Base-by-base conservation (phyloP, 2,888 invertebrate species). In the Microctonus hyperodae region DNA sequence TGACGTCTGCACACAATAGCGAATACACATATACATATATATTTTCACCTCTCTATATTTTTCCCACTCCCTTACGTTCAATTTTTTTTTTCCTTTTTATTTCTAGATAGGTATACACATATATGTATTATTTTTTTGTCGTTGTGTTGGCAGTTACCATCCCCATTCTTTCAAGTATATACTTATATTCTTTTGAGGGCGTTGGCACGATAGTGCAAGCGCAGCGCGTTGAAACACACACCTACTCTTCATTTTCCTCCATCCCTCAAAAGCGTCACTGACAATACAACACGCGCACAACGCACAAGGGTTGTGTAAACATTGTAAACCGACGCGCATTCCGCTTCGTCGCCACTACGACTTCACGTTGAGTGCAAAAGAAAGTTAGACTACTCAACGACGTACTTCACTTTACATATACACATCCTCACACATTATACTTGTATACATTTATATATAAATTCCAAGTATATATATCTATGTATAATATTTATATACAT, bases 261-360 rank as follows among this genome's bases (percentile, higher is more conserved):
- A 44, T 44, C 44, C 16, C 44, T 44, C 16, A 44, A 44, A 44
- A 44, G 16, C 16, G 3, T 20, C 16, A 16, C 16, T 72, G 65
- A 69, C 69, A 72, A 69, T 69, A 44, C 44, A 37, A 37, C 37
- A 5, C n/a, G 37, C 37, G 13, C 37, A 68, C 66, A 64, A 65
- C 70, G 35, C 48, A 58, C 65, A 48, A 64, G 70, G 69, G 69
- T 68, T 62, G 67, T 65, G 70, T 70, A 72, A 72, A 72, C 70
- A 71, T 37, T 37, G 37, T 37, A 37, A 37, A 37, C 13, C 37
- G 37, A 37, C n/a, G 37, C 37, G 37, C 37, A 37, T 37, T 37
- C 37, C 37, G 37, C 37, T n/a, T n/a, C 37, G 37, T 37, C 37
- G 37, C 37, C 37, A 37, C 37, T n/a, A n/a, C 37, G 37, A 37